Evolutionary conservation across 2,797 vertebrate genomes (phyloP).

Genomic region (Ficedula albicollis): DNA sequence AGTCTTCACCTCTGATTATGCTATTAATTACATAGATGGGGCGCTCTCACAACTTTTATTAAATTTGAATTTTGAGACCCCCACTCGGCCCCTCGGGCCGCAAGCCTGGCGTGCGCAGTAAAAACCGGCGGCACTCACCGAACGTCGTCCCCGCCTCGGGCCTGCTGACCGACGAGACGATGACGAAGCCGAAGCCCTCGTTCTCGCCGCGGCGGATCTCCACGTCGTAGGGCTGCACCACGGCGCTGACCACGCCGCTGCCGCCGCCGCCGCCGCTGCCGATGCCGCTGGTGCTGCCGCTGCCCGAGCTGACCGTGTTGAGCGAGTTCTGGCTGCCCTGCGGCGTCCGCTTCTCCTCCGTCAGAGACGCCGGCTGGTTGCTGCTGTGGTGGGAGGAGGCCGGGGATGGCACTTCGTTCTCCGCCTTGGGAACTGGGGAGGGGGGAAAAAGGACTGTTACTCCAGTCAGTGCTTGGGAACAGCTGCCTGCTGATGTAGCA

Average conservation of each 20-base stretch:
- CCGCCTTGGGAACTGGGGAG: slow-evolving; percentile 85
- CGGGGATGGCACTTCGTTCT: slow-evolving; percentile 91
- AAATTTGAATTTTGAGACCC: neutral
- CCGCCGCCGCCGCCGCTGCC: slow-evolving; percentile 88
- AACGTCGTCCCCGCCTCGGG: slow-evolving; percentile 96
- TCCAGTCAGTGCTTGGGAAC: neutral
- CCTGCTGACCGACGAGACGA: slow-evolving; percentile 95
- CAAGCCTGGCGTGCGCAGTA: accelerated
- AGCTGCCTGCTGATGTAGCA: too few relatives aligned
- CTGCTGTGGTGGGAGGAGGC: slow-evolving; percentile 98
- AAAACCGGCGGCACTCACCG: slow-evolving; percentile 78
- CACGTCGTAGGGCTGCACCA: slow-evolving; percentile 93
- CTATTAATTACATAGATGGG: neutral
- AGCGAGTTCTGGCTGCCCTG: slow-evolving; percentile 98
- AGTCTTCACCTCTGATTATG: neutral
- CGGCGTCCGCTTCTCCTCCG: slow-evolving; percentile 93
- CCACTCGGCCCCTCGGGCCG: neutral
- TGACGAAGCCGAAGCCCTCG: slow-evolving; percentile 97
- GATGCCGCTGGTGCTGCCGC: slow-evolving; percentile 94
- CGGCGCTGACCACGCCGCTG: slow-evolving; percentile 73
- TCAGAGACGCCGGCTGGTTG: slow-evolving; percentile 92
- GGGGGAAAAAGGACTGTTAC: neutral
- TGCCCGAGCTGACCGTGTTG: slow-evolving; percentile 96
- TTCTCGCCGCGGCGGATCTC: slow-evolving; percentile 95
- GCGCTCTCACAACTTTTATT: neutral